Conservation (phyloP, 2,113 vertebrate species). For the Xiphophorus maculatus region DNA sequence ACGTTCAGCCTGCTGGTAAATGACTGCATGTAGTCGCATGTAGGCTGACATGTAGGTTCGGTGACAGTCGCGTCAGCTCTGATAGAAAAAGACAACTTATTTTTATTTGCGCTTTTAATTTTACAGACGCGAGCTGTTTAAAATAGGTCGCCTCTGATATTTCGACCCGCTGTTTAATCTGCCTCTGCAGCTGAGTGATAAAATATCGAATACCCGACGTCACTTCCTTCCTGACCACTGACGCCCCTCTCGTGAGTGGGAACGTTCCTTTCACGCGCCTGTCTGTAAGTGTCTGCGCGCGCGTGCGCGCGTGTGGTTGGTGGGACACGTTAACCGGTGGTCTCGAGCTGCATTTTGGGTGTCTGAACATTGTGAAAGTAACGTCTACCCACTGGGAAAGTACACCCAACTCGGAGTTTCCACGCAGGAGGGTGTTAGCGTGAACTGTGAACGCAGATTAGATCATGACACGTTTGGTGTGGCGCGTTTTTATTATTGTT, state of each 20-base stretch:
- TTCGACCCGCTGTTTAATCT: background rate
- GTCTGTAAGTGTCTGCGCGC: background rate
- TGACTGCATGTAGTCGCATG: conserved; percentile 29
- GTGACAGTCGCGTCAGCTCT: background rate
- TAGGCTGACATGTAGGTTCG: conserved; percentile 18
- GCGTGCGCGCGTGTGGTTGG: conserved; percentile 14
- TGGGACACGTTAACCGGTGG: conserved; percentile 23
- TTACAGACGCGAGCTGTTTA: background rate
- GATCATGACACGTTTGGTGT: background rate
- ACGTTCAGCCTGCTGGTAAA: conserved; percentile 55
- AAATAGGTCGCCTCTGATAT: background rate
- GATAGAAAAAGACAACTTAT: background rate
- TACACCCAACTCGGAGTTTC: conserved; percentile 61
- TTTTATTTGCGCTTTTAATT: background rate
- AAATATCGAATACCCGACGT: conserved; percentile 12
- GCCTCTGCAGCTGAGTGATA: background rate
- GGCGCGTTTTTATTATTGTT: background rate
- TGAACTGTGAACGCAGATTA: background rate
- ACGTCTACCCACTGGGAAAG: conserved; percentile 69
- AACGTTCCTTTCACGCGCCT: background rate
- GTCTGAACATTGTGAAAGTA: background rate
- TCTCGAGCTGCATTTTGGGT: background rate
- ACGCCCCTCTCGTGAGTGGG: background rate
- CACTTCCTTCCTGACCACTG: conserved; percentile 61
- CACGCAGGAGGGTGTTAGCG: conserved; percentile 40